A percentile compares a stretch with the other conserved stretches of the same genome.
Evolutionary conservation across 2,888 invertebrate species (phyloP).

Genomic region (Scaptomyza polygonia): DNA sequence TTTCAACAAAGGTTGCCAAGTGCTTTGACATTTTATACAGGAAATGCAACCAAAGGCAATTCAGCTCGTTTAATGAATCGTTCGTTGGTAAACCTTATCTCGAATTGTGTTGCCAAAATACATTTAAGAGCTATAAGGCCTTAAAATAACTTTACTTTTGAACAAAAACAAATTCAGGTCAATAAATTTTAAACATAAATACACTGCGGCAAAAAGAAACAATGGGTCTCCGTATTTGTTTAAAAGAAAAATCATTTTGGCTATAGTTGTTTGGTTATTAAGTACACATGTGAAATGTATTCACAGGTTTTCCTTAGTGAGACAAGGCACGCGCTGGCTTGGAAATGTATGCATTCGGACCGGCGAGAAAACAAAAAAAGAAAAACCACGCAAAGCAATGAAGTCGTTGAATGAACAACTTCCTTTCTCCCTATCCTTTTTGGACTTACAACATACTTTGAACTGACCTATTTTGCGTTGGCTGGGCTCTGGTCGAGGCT

Average conservation of each 20-base stretch:
- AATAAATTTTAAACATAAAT: not conserved
- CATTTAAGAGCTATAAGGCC: not conserved
- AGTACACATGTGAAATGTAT: conserved; percentile 2
- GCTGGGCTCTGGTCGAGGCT: conserved; percentile 5
- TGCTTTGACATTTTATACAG: conserved; percentile 1
- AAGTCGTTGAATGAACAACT: conserved; percentile 23
- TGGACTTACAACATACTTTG: conserved; percentile 31
- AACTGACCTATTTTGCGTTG: conserved; percentile 62
- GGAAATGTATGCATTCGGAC: conserved; percentile 28
- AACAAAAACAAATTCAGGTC: too few relatives aligned
- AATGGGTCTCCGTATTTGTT: not conserved
- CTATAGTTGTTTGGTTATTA: not conserved
- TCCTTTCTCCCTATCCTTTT: not conserved
- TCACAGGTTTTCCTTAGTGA: conserved; percentile 5
- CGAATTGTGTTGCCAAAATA: not conserved
- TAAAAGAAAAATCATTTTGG: not conserved
- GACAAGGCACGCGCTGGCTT: conserved; percentile 28
- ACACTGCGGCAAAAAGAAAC: not conserved
- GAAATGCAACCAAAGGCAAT: conserved; percentile 4
- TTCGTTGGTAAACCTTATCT: conserved; percentile 7
- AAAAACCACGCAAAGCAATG: conserved; percentile 21
- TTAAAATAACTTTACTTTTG: not conserved
- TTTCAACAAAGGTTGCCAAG: conserved; percentile 15
- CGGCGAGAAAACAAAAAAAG: conserved; percentile 29
- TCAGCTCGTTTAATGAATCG: not conserved